Percentiles rank a stretch among this genome's conserved stretches.
phyloP scores from a whole-genome alignment of 2,888 invertebrate species.

The Mantis religiosa region DNA sequence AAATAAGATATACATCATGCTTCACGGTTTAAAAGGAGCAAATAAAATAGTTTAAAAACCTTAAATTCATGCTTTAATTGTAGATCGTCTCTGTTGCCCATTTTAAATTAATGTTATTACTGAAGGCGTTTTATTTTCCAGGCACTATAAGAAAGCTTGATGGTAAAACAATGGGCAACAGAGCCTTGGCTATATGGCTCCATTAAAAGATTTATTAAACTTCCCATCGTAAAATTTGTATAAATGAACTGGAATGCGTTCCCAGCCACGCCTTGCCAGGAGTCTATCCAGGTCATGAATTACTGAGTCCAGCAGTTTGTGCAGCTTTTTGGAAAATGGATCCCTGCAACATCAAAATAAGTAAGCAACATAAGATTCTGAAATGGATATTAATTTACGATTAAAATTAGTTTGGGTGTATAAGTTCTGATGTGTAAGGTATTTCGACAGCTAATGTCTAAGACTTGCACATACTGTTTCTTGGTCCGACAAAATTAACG shows the following conservation, averaged over 20 bases:
- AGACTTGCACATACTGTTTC: too few relatives aligned
- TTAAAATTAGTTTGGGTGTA: too few relatives aligned
- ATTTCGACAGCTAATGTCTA: too few relatives aligned
- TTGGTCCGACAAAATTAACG: too few relatives aligned
- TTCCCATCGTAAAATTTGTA: conserved; percentile 30
- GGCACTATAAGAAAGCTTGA: not conserved
- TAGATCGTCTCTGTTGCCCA: not conserved
- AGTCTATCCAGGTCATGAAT: conserved; percentile 29
- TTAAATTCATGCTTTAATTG: not conserved
- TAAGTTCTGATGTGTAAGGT: too few relatives aligned
- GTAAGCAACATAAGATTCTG: not conserved
- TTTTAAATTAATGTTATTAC: not conserved
- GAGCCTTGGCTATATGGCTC: not conserved
- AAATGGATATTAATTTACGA: not conserved
- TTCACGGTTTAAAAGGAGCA: not conserved
- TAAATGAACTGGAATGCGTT: conserved; percentile 28
- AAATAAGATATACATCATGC: not conserved
- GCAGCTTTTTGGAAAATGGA: conserved; percentile 30
- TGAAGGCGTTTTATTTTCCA: not conserved
- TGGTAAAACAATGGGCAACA: not conserved
- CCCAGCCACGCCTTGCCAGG: conserved; percentile 30
- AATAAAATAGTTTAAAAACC: not conserved
- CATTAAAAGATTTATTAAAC: conserved; percentile 46
- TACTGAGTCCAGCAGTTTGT: conserved; percentile 28
- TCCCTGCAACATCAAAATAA: conserved; percentile 24